phyloP scores from a whole-genome alignment of 1,140 invertebrate genomes.

The Drosophila ironensis region DNA sequence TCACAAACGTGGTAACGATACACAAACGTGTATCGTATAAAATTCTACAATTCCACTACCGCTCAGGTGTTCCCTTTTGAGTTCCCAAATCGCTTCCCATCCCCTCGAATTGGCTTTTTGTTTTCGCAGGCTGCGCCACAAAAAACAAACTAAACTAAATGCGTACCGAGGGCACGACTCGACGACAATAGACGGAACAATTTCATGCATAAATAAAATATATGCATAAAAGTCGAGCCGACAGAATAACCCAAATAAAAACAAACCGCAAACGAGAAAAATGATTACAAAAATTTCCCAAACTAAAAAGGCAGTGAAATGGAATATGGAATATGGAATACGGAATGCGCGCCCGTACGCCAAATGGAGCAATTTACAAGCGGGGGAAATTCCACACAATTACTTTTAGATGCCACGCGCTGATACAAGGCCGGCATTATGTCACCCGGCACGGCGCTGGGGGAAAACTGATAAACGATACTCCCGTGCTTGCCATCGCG shows the following conservation, averaged over 20 bases:
- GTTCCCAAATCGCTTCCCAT: background rate
- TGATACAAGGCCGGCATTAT: slow-evolving; percentile 47
- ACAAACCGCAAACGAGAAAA: slow-evolving; percentile 36
- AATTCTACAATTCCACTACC: too few species aligned
- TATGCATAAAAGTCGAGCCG: slow-evolving; percentile 37
- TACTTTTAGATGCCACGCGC: slow-evolving; percentile 57
- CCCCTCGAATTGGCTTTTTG: background rate
- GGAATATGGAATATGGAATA: slow-evolving; percentile 23
- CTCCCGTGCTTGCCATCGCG: background rate
- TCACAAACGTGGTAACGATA: too few species aligned
- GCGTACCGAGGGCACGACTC: slow-evolving; percentile 4
- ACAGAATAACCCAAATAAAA: slow-evolving; percentile 48
- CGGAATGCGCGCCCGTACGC: background rate
- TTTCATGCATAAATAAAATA: slow-evolving; percentile 37
- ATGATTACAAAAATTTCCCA: slow-evolving; percentile 58
- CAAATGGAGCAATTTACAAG: slow-evolving; percentile 51
- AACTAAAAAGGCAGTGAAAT: slow-evolving; percentile 28
- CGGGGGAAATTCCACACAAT: slow-evolving; percentile 57
- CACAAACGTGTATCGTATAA: too few species aligned
- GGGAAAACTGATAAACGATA: slow-evolving; percentile 36
- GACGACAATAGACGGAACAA: slow-evolving; percentile 8
- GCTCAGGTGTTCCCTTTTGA: too few species aligned
- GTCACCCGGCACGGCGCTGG: slow-evolving; percentile 13
- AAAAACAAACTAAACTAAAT: slow-evolving; percentile 14
- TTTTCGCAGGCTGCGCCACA: background rate